A percentile compares a stretch with the other conserved stretches of the same genome.
phyloP scores from a whole-genome alignment of 92 coral and sea anemone species.

The Plumapathes pennacea region DNA sequence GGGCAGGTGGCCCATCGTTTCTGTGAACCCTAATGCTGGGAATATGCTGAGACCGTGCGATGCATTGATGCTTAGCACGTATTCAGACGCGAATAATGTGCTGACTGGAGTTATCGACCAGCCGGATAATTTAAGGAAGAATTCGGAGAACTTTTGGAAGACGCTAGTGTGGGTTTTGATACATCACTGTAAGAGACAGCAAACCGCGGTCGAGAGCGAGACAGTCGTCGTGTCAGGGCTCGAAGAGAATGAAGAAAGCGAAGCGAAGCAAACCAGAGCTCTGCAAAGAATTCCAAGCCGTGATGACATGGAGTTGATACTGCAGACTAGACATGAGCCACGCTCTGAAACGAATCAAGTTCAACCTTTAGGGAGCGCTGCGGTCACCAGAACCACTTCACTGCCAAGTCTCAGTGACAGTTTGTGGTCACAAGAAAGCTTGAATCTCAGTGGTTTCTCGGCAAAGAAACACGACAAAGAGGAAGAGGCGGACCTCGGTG shows the following conservation, averaged over 20 bases:
- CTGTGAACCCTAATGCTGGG: slow-evolving; percentile 52
- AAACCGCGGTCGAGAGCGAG: not conserved
- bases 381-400: slow-evolving; percentile 58
- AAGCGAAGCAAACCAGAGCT: slow-evolving; percentile 11
- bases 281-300: slow-evolving; percentile 35
- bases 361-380: not conserved
- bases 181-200: slow-evolving; percentile 46
- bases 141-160: slow-evolving; percentile 82
- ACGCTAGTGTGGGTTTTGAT: slow-evolving; percentile 88
- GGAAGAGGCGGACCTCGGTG: slow-evolving; percentile 22
- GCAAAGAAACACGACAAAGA: slow-evolving; percentile 25
- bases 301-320: slow-evolving; percentile 35
- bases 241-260: slow-evolving; percentile 3
- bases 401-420: slow-evolving; percentile 81
- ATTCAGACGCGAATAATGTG: slow-evolving; percentile 91
- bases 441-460: slow-evolving; percentile 30
- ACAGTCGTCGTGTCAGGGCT: not conserved
- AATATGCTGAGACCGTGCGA: slow-evolving; percentile 77
- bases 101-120: slow-evolving; percentile 95
- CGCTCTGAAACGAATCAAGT: slow-evolving; percentile 1
- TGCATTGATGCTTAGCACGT: slow-evolving; percentile 59
- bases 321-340: slow-evolving; percentile 9
- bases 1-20: slow-evolving; percentile 64
- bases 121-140: slow-evolving; percentile 77
- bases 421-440: slow-evolving; percentile 84